Evolutionary conservation across 2,113 vertebrate species (phyloP), one percentile per base, ranked within the genome.

Genomic region (Porphyrio hochstetteri): DNA sequence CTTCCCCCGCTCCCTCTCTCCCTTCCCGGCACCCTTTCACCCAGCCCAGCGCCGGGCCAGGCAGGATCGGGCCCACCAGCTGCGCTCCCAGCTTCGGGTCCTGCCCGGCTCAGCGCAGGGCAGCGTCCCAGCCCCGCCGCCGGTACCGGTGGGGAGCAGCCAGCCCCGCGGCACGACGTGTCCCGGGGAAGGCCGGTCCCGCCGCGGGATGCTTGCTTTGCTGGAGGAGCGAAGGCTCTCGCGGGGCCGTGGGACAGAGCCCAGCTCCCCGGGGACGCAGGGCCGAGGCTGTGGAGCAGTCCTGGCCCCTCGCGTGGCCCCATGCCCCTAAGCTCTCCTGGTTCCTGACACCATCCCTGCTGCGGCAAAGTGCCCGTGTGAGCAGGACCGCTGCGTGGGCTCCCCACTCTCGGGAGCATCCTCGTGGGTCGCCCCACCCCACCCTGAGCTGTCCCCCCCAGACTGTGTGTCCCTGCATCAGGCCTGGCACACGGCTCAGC

Each of bases 321-420:
- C 46, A 8, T 5, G 2, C 23, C 83, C 42, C 64, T 9, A 19
- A 46, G 38, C 12, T 24, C 14, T 10, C 52, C 31, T n/a, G 5
- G 3, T 5, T 11, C 50, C 77, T 20, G 56, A 7, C 42, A 16
- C 33, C 19, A 7, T 44, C 57, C 63, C 28, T 4, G 4, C 63
- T 46, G 6, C 16, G 5, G 60, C 25, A 18, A 42, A 5, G 4
- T 1, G 52, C 36, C 4, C 4, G 27, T 3, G 16, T 5, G 44
- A 20, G 44, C 82, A 5, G 61, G 17, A 35, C 55, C 53, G 1
- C 33, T 18, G 42, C 9, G 8, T 4, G 9, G 46, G 42, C 4
- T 68, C 28, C 46, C 69, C 16, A 31, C 17, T 18, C 36, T 50
- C 40, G 21, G 76, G 23, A 40, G 6, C 11, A 9, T 46, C 6